Evolutionary conservation across 2,888 invertebrate species (phyloP), one percentile per base, ranked within the genome.

Genomic region (Metalampra italica): DNA sequence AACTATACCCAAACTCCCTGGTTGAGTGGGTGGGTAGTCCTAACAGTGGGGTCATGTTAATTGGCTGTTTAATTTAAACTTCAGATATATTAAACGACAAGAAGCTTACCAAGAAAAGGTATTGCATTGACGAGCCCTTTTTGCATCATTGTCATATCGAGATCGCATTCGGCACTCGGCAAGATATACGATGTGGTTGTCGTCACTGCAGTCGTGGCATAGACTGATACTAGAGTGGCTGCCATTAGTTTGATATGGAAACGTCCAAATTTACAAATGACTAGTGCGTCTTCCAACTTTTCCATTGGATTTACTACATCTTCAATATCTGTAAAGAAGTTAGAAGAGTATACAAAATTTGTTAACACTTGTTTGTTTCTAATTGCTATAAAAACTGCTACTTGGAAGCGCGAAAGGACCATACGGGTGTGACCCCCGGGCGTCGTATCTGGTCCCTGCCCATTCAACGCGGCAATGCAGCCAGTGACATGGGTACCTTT

Each of bases 151-250:
- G 59, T 64, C 77, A 80, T 77, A 2, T 65, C 52, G 3, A 80
- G 55, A 47, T 80, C 78, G 50, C 80, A 80, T 51, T 80, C 80
- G 0, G 80, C 78, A 30, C 64, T 71, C 1, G 80, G 73, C 22
- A 80, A 55, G 7, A 80, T 69, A 41, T 72, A 80, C 0, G 80
- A 77, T 0, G 76, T 67, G 0, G 75, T 73, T 0, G 76, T 74
- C 0, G 73, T 73, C 0, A 74, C 70, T 44, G 67, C 57, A 3
- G 69, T 66, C 0, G 68, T 59, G 0, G 78, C 66, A n/a, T 69
- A 60, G 0, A 58, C 59, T 0, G 74, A 64, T 9, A 66, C 57
- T n/a, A 79, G 29, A 0, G 70, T 67, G 0, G 74, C 71, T 1
- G 70, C 49, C 39, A 80, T 50, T 11, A 80, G 50, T 15, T 64